phyloP scores from a whole-genome alignment of 2,797 vertebrate genomes.

The Hapalemur alaotrensis region DNA sequence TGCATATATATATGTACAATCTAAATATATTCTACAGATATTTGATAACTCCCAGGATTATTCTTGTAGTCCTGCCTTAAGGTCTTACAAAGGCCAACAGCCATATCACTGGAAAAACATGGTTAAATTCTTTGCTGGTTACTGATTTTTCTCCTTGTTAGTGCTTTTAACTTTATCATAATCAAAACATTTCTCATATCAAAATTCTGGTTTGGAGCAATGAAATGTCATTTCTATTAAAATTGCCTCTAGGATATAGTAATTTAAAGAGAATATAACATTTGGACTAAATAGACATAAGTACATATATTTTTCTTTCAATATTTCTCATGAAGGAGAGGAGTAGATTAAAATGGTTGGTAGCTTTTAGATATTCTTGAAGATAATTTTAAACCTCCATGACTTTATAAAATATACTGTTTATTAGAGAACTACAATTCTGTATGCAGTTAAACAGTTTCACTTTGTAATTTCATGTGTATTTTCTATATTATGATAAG shows the following conservation, averaged over 20 bases:
- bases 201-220: constrained; percentile 8
- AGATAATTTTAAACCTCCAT: not conserved
- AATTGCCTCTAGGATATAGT: not conserved
- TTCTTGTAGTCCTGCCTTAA: not conserved
- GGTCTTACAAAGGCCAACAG: not conserved
- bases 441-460: constrained; percentile 18
- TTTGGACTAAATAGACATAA: not conserved
- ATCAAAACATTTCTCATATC: not conserved
- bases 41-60: not conserved
- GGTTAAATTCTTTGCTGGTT: not conserved
- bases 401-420: not conserved
- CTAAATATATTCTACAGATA: not conserved
- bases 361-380: not conserved
- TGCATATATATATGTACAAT: not conserved
- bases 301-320: not conserved
- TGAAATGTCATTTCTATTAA: constrained; percentile 39
- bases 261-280: not conserved
- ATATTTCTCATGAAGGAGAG: not conserved
- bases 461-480: constrained; percentile 53
- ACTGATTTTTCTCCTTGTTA: not conserved
- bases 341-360: not conserved
- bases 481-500: constrained; percentile 52
- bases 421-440: not conserved
- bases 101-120: not conserved
- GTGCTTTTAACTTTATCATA: not conserved